These are phyloP conservation scores for Asobara japonica DNA, from an alignment of 1,140 invertebrate species.

Conservation along the genomic window DNA sequence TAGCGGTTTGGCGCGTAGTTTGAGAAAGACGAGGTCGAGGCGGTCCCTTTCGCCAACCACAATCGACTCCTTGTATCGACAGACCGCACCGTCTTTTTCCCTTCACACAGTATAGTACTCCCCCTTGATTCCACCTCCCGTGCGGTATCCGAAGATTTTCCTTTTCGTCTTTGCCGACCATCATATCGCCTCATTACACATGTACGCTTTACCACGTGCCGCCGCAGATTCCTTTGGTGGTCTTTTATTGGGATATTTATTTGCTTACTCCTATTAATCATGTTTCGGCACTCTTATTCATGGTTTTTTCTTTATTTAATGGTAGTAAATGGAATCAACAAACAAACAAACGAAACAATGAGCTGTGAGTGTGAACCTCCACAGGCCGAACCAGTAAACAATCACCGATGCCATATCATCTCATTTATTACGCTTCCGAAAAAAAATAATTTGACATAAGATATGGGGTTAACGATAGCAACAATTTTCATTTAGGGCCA, in stretches of 20 bases:
- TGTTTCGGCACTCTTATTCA: background rate
- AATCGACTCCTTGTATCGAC: constrained; percentile 64
- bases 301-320: background rate
- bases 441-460: too few species aligned
- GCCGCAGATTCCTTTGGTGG: background rate
- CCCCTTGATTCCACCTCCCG: background rate
- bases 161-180: constrained; percentile 57
- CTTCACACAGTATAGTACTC: background rate
- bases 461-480: too few species aligned
- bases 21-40: constrained; percentile 37
- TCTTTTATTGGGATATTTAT: background rate
- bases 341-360: background rate
- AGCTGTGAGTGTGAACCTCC: too few species aligned
- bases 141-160: constrained; percentile 39
- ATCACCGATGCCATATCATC: too few species aligned
- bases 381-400: too few species aligned
- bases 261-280: background rate
- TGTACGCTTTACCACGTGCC: constrained; percentile 26
- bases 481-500: too few species aligned
- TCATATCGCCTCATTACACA: constrained; percentile 58
- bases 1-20: constrained; percentile 27
- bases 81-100: constrained; percentile 33
- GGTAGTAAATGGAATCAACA: too few species aligned
- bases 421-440: too few species aligned
- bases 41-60: constrained; percentile 57